A percentile compares a stretch with the other conserved stretches of the same genome.
phyloP scores from a whole-genome alignment of 2,113 vertebrate species.

The Sinocyclocheilus rhinocerous region DNA sequence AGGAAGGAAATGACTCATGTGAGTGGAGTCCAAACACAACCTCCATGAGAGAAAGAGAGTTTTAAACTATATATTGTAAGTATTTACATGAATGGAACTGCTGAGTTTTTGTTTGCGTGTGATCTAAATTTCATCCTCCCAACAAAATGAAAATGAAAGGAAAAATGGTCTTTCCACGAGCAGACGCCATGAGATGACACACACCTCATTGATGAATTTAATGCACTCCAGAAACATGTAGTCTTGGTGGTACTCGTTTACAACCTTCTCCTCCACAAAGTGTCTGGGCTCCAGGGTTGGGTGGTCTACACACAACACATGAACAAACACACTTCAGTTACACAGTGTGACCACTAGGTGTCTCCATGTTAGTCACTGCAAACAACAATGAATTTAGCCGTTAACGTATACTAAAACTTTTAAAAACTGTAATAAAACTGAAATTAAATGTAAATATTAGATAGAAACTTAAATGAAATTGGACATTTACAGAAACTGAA shows the following conservation, averaged over 20 bases:
- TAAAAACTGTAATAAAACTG: not conserved
- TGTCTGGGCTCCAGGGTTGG: slow-evolving; percentile 88
- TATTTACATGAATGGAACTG: not conserved
- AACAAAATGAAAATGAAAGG: not conserved
- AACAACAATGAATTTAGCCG: not conserved
- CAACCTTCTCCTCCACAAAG: slow-evolving; percentile 90
- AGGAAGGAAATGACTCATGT: slow-evolving; percentile 99
- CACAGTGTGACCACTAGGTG: slow-evolving; percentile 54
- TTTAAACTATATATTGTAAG: slow-evolving; percentile 11
- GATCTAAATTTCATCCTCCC: not conserved
- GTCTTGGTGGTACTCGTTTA: slow-evolving; percentile 90
- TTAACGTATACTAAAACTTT: not conserved
- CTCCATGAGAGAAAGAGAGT: slow-evolving; percentile 70
- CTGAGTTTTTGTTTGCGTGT: not conserved
- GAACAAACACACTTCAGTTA: slow-evolving; percentile 32
- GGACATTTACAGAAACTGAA: not conserved
- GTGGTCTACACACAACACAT: slow-evolving; percentile 77
- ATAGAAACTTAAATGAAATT: not conserved
- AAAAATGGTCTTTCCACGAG: not conserved
- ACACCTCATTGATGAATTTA: slow-evolving; percentile 88
- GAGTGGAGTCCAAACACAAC: slow-evolving; percentile 87
- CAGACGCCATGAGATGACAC: not conserved
- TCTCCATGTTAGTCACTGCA: slow-evolving; percentile 13
- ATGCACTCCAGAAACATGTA: slow-evolving; percentile 98
- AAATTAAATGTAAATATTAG: not conserved